Percentiles rank a stretch among this genome's conserved stretches.
phyloP scores from a whole-genome alignment of 2,888 invertebrate genomes.

The Junonia oenone region DNA sequence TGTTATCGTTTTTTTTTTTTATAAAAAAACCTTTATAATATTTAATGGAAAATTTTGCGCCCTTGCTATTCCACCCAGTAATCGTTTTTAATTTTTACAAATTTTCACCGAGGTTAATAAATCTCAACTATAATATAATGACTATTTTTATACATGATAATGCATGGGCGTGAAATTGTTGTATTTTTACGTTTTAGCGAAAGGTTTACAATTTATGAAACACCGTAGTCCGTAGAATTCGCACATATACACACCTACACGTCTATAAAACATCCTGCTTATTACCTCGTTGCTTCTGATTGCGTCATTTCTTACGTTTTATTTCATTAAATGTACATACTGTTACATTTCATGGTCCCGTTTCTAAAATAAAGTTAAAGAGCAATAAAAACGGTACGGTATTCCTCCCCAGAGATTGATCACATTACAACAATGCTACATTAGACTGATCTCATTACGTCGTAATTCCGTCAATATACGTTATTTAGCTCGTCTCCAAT shows the following conservation, averaged over 20 bases:
- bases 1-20: conserved; percentile 3
- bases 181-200: conserved; percentile 3
- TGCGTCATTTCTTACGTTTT: conserved; percentile 15
- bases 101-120: not conserved
- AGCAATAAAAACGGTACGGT: conserved; percentile 18
- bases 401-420: conserved; percentile 11
- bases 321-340: conserved; percentile 19
- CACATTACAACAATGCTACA: conserved; percentile 18
- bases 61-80: not conserved
- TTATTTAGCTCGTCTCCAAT: conserved; percentile 10
- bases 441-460: conserved; percentile 16
- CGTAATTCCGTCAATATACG: conserved; percentile 17
- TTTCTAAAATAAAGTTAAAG: conserved; percentile 20
- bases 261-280: conserved; percentile 17
- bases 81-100: not conserved
- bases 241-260: conserved; percentile 12
- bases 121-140: not conserved
- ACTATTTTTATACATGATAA: not conserved
- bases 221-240: conserved; percentile 10
- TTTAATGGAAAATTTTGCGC: not conserved
- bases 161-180: conserved; percentile 5
- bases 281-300: conserved; percentile 9
- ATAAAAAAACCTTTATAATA: not conserved
- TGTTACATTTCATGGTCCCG: conserved; percentile 17
- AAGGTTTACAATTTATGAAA: conserved; percentile 14